A percentile compares a stretch with the other conserved stretches of the same genome.
phyloP scores from a whole-genome alignment of 2,113 vertebrate genomes.

The Leptosomus discolor region DNA sequence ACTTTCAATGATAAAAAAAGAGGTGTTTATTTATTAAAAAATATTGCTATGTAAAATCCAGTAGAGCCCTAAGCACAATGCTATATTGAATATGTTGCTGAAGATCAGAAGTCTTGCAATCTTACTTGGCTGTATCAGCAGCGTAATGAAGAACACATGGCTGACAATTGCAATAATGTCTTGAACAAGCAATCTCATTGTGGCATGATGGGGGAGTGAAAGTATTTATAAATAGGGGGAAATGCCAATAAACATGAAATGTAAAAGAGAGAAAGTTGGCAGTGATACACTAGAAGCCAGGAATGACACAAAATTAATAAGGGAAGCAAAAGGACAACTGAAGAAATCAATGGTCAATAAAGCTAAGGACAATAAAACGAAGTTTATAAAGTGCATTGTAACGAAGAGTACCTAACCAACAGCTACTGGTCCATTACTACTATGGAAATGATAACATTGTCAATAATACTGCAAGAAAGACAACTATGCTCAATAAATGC shows the following conservation, averaged over 20 bases:
- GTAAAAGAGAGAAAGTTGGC: not conserved
- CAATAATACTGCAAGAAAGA: conserved; percentile 19
- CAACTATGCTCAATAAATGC: conserved; percentile 6
- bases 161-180: not conserved
- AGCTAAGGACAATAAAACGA: conserved; percentile 39
- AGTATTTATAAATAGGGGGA: not conserved
- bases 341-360: conserved; percentile 44
- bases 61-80: not conserved
- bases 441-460: conserved; percentile 10
- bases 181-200: not conserved
- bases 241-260: not conserved
- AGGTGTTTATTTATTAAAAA: not conserved
- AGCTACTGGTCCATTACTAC: not conserved
- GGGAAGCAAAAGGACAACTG: conserved; percentile 19
- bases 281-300: not conserved
- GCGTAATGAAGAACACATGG: not conserved
- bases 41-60: not conserved
- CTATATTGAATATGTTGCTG: not conserved
- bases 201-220: not conserved
- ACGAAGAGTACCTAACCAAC: not conserved
- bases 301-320: conserved; percentile 42
- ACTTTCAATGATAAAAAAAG: not conserved
- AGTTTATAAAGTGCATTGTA: conserved; percentile 8
- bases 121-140: not conserved
- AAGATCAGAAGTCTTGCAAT: not conserved